phyloP scores from a whole-genome alignment of 2,888 invertebrate genomes.

The Timema podura region DNA sequence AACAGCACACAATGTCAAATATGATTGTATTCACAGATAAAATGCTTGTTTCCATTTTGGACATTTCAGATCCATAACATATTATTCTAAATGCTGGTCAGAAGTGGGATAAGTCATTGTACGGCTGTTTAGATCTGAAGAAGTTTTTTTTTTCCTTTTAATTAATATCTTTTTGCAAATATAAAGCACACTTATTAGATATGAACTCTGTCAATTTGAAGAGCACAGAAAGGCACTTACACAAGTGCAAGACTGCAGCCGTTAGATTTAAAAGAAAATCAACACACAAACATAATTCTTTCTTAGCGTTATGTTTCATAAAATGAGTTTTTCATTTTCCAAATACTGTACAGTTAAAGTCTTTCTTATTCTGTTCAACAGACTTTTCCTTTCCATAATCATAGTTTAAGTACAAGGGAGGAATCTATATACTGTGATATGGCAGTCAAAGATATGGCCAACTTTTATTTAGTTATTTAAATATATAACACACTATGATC shows the following conservation, averaged over 20 bases:
- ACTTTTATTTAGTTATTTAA: slow-evolving; percentile 12
- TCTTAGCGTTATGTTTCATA: slow-evolving; percentile 10
- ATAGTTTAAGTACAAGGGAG: slow-evolving; percentile 30
- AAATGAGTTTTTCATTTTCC: not conserved
- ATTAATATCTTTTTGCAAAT: slow-evolving; percentile 23
- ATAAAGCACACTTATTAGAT: slow-evolving; percentile 29
- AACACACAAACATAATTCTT: slow-evolving; percentile 6
- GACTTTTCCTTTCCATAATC: slow-evolving; percentile 9
- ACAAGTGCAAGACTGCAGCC: slow-evolving; percentile 27
- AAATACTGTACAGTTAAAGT: slow-evolving; percentile 12
- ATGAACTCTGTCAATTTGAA: slow-evolving; percentile 28
- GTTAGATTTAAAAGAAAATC: slow-evolving; percentile 21
- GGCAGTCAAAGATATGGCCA: slow-evolving; percentile 32
- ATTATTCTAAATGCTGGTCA: no score
- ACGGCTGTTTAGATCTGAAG: not conserved
- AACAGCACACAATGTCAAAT: no score
- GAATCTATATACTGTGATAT: slow-evolving; percentile 29
- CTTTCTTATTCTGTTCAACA: not conserved
- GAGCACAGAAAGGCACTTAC: slow-evolving; percentile 30
- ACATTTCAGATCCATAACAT: no score
- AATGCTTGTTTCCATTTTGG: no score
- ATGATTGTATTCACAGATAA: no score
- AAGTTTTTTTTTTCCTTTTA: slow-evolving; percentile 2
- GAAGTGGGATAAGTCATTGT: no score
- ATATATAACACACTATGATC: slow-evolving; percentile 6